These are phyloP conservation scores for Mastacembelus armatus DNA, from an alignment of 2,797 vertebrate species.

Conservation along the genomic window DNA sequence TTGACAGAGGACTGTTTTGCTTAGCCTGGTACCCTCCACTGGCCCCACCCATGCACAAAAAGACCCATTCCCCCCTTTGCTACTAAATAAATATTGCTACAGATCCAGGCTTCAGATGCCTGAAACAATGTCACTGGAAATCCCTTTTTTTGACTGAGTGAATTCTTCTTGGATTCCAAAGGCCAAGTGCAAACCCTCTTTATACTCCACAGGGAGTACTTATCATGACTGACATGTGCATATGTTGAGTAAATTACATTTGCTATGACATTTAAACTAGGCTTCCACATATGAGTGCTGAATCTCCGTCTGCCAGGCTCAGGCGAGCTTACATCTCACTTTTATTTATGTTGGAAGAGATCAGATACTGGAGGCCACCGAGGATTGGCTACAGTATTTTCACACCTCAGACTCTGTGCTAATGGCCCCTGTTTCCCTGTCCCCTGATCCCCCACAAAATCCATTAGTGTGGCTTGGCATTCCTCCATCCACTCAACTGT, in stretches of 20 bases:
- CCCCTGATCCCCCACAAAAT: conserved; percentile 72
- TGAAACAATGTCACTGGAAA: conserved; percentile 73
- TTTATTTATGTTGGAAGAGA: conserved; percentile 83
- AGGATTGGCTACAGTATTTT: conserved; percentile 74
- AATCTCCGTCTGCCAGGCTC: conserved; percentile 52
- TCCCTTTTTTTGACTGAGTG: conserved; percentile 68
- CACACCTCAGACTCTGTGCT: conserved; percentile 73
- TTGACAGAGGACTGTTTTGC: conserved; percentile 55
- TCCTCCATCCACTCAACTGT: conserved; percentile 56
- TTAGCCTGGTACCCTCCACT: conserved; percentile 53
- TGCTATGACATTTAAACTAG: conserved; percentile 81
- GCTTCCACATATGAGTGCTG: conserved; percentile 69
- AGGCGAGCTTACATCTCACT: conserved; percentile 67
- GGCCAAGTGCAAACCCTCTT: conserved; percentile 59
- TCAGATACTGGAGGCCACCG: conserved; percentile 68
- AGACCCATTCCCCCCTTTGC: conserved; percentile 66
- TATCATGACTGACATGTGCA: conserved; percentile 82
- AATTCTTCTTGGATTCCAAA: conserved; percentile 65
- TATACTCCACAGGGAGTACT: conserved; percentile 64
- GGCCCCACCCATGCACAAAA: conserved; percentile 68
- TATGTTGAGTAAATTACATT: conserved; percentile 81
- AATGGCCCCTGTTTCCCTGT: conserved; percentile 76
- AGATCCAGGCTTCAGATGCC: conserved; percentile 61
- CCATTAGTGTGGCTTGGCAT: conserved; percentile 71
- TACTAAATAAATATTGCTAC: conserved; percentile 79